Conservation (phyloP, 2,113 vertebrate genomes). For the Lepisosteus osseus region DNA sequence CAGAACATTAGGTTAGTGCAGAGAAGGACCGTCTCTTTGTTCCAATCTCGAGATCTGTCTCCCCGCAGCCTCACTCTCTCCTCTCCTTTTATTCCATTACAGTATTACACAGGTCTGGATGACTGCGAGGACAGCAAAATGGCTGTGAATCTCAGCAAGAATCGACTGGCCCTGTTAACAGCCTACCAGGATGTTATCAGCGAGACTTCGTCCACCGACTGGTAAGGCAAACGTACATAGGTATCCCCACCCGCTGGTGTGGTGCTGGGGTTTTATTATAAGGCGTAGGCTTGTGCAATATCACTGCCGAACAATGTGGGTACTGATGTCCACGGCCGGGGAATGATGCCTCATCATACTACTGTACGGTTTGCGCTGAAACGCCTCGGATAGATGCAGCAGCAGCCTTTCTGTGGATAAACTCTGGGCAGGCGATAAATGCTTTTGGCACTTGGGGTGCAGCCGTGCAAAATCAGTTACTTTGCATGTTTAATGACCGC, state of each 20-base stretch:
- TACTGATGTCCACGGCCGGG: not conserved
- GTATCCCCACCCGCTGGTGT: not conserved
- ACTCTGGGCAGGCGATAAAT: not conserved
- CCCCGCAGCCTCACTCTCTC: constrained; percentile 11
- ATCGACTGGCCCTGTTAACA: constrained; percentile 70
- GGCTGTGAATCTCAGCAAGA: constrained; percentile 73
- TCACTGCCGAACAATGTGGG: not conserved
- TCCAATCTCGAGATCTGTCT: constrained; percentile 27
- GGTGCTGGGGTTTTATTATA: not conserved
- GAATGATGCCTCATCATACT: not conserved
- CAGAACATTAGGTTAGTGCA: constrained; percentile 16
- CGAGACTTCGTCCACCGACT: constrained; percentile 67
- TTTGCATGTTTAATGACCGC: not conserved
- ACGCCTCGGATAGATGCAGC: not conserved
- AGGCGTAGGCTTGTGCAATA: not conserved
- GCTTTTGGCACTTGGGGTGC: not conserved
- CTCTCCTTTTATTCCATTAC: constrained; percentile 15
- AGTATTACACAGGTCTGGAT: constrained; percentile 53
- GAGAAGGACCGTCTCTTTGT: constrained; percentile 50
- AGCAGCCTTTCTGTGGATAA: not conserved
- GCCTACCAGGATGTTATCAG: constrained; percentile 75
- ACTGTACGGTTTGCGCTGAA: not conserved
- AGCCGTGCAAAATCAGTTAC: not conserved
- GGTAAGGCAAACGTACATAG: constrained; percentile 53
- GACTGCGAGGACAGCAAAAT: constrained; percentile 60